Evolutionary conservation across 1,140 invertebrate species (phyloP).

Genomic region (Aphelinus certus): DNA sequence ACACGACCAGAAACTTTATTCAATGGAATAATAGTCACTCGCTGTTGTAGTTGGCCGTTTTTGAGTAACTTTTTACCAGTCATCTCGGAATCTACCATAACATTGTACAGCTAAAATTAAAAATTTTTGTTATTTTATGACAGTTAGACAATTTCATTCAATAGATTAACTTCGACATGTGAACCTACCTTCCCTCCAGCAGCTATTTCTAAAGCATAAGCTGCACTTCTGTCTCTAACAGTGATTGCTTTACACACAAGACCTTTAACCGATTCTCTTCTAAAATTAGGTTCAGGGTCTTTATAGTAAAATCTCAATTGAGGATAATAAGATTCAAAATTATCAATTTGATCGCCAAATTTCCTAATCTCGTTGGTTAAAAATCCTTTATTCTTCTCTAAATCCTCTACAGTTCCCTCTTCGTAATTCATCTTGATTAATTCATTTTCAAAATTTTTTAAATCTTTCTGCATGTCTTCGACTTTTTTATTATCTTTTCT

Average conservation of each 20-base stretch:
- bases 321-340: constrained; percentile 74
- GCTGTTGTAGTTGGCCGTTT: constrained; percentile 79
- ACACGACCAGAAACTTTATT: constrained; percentile 82
- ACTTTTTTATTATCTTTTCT: constrained; percentile 75
- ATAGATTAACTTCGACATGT: constrained; percentile 37
- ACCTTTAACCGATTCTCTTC: constrained; percentile 80
- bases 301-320: constrained; percentile 78
- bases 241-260: constrained; percentile 80
- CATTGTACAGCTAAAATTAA: constrained; percentile 81
- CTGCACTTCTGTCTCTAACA: constrained; percentile 76
- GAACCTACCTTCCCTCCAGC: constrained; percentile 82
- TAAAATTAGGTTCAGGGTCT: constrained; percentile 82
- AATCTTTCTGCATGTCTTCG: constrained; percentile 71
- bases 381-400: constrained; percentile 66
- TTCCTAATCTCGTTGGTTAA: constrained; percentile 67
- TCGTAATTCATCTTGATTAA: constrained; percentile 74
- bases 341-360: constrained; percentile 69
- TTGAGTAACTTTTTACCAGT: constrained; percentile 87
- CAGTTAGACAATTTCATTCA: constrained; percentile 7
- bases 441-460: constrained; percentile 68
- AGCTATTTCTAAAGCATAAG: constrained; percentile 85
- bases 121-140: neutral
- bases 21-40: constrained; percentile 90
- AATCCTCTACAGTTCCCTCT: constrained; percentile 71
- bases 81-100: constrained; percentile 88